A percentile compares a stretch with the other conserved stretches of the same genome.
These are phyloP conservation scores for Symphodus melops DNA, from an alignment of 2,113 vertebrate species.

Conservation along the genomic window DNA sequence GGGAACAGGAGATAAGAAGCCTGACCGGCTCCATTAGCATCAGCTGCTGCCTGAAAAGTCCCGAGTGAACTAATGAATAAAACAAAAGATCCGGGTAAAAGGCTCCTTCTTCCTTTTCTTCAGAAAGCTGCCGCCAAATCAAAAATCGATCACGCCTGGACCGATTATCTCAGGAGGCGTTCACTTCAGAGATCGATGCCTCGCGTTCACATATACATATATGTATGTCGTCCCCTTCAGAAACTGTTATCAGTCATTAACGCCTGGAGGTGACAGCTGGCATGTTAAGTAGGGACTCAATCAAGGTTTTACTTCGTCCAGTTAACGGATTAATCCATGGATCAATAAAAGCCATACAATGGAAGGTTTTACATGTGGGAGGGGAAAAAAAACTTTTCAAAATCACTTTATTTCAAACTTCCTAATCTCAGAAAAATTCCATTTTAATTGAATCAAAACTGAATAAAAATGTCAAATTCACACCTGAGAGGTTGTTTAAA, in stretches of 20 bases:
- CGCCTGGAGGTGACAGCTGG: neutral
- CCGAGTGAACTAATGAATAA: slow-evolving; percentile 66
- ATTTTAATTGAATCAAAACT: too few species aligned
- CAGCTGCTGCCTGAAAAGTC: slow-evolving; percentile 48
- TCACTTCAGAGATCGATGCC: slow-evolving; percentile 37
- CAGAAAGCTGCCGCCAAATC: slow-evolving; percentile 52
- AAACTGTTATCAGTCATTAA: neutral
- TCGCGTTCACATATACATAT: slow-evolving; percentile 14
- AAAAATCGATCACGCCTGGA: slow-evolving; percentile 56
- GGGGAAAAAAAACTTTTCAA: too few species aligned
- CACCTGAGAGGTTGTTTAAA: too few species aligned
- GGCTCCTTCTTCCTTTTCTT: slow-evolving; percentile 19
- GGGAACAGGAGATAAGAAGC: slow-evolving; percentile 56
- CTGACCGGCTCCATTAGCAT: slow-evolving; percentile 68
- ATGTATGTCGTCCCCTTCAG: neutral
- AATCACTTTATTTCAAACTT: too few species aligned
- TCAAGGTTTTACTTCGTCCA: neutral
- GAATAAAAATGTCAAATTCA: too few species aligned
- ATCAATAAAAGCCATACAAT: too few species aligned
- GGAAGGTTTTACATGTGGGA: too few species aligned
- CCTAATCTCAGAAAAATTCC: too few species aligned
- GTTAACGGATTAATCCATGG: neutral
- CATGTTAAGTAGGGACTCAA: neutral
- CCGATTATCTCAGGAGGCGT: slow-evolving; percentile 33
- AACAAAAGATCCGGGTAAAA: slow-evolving; percentile 46